Evolutionary conservation across 2,113 vertebrate species (phyloP).

Genomic region (Irena cyanogastra): DNA sequence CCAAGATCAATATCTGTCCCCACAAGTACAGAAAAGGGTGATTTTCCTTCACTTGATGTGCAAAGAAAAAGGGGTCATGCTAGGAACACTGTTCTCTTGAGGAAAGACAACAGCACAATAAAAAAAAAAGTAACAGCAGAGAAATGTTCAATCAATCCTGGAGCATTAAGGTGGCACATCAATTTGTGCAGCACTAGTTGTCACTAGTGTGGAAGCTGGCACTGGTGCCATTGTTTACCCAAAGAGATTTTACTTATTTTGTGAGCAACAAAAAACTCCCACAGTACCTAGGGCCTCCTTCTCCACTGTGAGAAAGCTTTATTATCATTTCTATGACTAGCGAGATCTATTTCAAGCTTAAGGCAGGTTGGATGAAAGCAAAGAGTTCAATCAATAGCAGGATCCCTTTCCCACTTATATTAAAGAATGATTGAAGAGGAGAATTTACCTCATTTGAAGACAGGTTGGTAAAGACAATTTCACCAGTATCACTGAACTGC

Average conservation of each 20-base stretch:
- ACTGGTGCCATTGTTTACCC: not conserved
- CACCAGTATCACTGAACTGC: not conserved
- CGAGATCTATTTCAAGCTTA: constrained; percentile 8
- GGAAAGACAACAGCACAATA: not conserved
- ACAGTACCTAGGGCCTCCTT: not conserved
- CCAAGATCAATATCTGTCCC: constrained; percentile 31
- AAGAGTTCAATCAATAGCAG: not conserved
- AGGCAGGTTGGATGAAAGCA: not conserved
- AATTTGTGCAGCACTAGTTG: constrained; percentile 12
- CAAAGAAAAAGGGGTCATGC: constrained; percentile 48
- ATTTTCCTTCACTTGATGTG: constrained; percentile 36
- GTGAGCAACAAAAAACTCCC: not conserved
- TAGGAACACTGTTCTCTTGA: constrained; percentile 35
- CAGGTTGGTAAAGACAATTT: not conserved
- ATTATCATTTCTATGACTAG: constrained; percentile 24
- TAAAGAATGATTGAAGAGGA: not conserved
- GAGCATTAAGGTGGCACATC: constrained; percentile 39
- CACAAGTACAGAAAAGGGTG: constrained; percentile 6
- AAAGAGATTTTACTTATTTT: not conserved
- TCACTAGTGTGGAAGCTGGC: not conserved
- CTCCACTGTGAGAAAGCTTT: not conserved
- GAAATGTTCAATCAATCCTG: constrained; percentile 37
- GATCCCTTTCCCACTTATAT: not conserved
- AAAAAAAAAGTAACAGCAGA: not conserved
- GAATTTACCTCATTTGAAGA: no score